Conservation (phyloP, 2,113 vertebrate species). For the Hippocampus comes region DNA sequence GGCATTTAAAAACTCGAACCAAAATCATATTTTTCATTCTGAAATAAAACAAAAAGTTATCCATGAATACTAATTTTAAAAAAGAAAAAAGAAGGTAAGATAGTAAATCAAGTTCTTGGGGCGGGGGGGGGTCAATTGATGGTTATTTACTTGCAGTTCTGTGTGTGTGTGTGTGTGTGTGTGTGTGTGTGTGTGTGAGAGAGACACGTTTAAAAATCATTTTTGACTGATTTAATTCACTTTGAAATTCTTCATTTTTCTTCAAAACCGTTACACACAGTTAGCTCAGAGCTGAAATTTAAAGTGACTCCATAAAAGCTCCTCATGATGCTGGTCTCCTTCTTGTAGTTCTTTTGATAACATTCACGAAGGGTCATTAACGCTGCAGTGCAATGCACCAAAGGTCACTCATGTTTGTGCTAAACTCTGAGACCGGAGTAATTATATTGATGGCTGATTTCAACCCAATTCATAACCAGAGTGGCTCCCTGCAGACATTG, state of each 20-base stretch:
- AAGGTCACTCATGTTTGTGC: background rate
- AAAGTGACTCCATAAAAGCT: background rate
- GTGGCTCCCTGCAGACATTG: background rate
- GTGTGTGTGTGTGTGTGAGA: no score
- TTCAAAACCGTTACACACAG: background rate
- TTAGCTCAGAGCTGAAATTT: background rate
- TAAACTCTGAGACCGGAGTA: background rate
- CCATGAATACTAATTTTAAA: background rate
- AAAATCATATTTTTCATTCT: background rate
- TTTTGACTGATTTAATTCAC: background rate
- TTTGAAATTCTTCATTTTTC: background rate
- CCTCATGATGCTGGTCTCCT: background rate
- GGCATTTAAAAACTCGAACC: background rate
- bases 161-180: background rate
- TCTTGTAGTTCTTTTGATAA: constrained; percentile 1
- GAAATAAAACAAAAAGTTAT: no score
- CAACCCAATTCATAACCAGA: background rate
- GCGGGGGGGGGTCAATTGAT: no score
- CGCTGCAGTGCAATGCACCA: background rate
- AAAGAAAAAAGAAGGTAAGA: background rate
- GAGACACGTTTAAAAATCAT: no score
- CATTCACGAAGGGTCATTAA: background rate
- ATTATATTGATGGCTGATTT: background rate
- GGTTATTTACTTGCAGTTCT: background rate
- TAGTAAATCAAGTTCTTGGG: no score